These are phyloP conservation scores for Anaspis maculata DNA, from an alignment of 2,888 invertebrate genomes.

Conservation along the genomic window DNA sequence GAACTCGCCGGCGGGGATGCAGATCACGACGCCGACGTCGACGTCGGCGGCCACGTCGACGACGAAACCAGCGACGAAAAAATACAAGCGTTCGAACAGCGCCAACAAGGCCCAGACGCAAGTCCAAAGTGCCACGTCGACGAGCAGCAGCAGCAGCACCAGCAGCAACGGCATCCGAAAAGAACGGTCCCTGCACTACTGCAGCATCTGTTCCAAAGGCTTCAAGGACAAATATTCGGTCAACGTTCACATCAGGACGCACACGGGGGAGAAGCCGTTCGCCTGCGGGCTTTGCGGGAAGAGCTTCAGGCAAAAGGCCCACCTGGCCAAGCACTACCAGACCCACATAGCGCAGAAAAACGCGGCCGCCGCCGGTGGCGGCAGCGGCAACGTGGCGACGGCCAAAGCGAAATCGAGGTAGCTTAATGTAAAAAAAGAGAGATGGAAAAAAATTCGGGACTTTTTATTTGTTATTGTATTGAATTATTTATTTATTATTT, in stretches of 20 bases:
- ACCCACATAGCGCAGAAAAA: constrained; percentile 84
- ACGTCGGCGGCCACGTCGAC: constrained; percentile 55
- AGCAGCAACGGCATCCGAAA: constrained; percentile 69
- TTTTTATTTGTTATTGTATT: constrained; percentile 8
- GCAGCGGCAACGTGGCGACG: constrained; percentile 41
- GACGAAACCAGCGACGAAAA: constrained; percentile 56
- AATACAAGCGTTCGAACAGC: constrained; percentile 58
- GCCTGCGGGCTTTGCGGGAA: constrained; percentile 90
- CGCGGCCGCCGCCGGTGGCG: constrained; percentile 58
- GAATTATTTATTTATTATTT: constrained; percentile 14
- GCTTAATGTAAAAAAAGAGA: constrained; percentile 21
- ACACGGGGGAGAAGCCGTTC: constrained; percentile 97
- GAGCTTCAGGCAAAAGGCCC: constrained; percentile 86
- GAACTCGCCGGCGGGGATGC: constrained; percentile 38
- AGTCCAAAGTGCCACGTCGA: constrained; percentile 47
- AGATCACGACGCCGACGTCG: constrained; percentile 53
- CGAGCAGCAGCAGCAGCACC: constrained; percentile 47
- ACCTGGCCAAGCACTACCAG: constrained; percentile 87
- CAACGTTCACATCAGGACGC: constrained; percentile 94
- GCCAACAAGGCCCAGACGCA: constrained; percentile 29
- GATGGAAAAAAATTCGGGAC: constrained; percentile 8
- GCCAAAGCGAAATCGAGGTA: constrained; percentile 39
- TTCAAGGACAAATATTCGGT: constrained; percentile 96
- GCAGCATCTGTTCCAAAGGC: constrained; percentile 88
- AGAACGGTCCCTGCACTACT: constrained; percentile 81